Evolutionary conservation across 2,113 vertebrate species (phyloP).

Genomic region (Cyphomyrus plagiostoma): DNA sequence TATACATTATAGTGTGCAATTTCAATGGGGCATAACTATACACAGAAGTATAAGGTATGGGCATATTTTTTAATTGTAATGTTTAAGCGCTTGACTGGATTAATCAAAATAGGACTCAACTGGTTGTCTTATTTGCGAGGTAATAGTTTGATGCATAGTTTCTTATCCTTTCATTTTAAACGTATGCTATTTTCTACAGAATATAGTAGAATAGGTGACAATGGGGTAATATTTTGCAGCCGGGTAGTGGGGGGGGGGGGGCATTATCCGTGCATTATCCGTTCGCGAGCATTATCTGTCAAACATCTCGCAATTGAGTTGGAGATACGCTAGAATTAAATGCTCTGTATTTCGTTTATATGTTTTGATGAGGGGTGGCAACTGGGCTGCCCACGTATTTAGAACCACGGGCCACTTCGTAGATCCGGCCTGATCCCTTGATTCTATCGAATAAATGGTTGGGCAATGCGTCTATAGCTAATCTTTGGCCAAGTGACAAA

Average conservation of each 20-base stretch:
- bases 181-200: not conserved
- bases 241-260: not conserved
- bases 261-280: not conserved
- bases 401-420: not conserved
- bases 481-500: not conserved
- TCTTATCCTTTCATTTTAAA: not conserved
- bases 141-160: not conserved
- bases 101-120: not conserved
- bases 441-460: not conserved
- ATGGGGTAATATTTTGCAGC: not conserved
- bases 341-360: not conserved
- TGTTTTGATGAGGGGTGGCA: not conserved
- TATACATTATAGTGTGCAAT: not conserved
- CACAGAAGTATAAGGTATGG: not conserved
- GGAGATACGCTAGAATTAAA: not conserved
- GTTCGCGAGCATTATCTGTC: not conserved
- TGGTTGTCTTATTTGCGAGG: not conserved
- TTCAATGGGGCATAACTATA: not conserved
- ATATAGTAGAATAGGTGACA: not conserved
- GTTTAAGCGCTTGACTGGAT: not conserved
- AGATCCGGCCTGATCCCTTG: not conserved
- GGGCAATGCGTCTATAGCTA: not conserved
- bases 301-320: not conserved
- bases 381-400: not conserved
- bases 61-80: not conserved